Percentiles rank a stretch among this genome's conserved stretches.
These are phyloP conservation scores for Coreius guichenoti DNA, from an alignment of 2,797 vertebrate genomes.

Conservation along the genomic window DNA sequence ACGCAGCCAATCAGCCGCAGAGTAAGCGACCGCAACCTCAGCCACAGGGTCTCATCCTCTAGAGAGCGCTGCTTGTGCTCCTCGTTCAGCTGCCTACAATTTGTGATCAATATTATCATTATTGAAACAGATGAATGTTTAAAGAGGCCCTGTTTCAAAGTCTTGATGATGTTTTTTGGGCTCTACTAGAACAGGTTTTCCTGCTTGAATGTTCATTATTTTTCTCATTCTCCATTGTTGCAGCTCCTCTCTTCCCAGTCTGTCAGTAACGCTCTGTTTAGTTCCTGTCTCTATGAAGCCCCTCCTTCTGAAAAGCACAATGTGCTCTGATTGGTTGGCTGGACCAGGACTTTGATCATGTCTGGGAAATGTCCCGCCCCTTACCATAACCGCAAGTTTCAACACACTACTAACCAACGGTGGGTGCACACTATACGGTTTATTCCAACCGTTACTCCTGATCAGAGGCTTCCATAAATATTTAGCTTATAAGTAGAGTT, in stretches of 20 bases:
- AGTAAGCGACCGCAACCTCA: constrained; percentile 89
- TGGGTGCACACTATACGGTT: too few species aligned
- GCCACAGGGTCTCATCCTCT: constrained; percentile 91
- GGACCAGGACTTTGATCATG: fast-evolving
- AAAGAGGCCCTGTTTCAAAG: neutral
- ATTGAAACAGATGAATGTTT: neutral
- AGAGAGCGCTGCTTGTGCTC: constrained; percentile 86
- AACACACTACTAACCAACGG: neutral
- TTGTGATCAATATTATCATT: neutral
- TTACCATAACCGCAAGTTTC: neutral
- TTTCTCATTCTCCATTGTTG: neutral
- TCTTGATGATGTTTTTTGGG: neutral
- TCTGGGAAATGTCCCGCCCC: neutral
- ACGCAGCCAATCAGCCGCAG: constrained; percentile 88
- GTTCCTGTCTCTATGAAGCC: neutral
- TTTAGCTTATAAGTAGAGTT: too few species aligned
- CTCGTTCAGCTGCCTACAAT: constrained; percentile 84
- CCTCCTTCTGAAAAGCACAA: neutral
- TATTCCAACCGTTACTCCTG: too few species aligned
- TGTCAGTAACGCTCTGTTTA: neutral
- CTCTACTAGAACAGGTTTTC: neutral
- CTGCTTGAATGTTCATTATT: neutral
- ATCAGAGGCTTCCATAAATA: too few species aligned
- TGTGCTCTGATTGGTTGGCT: neutral
- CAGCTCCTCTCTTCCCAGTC: neutral